phyloP scores from a whole-genome alignment of 2,888 invertebrate species.

The Erpobdella octoculata region DNA sequence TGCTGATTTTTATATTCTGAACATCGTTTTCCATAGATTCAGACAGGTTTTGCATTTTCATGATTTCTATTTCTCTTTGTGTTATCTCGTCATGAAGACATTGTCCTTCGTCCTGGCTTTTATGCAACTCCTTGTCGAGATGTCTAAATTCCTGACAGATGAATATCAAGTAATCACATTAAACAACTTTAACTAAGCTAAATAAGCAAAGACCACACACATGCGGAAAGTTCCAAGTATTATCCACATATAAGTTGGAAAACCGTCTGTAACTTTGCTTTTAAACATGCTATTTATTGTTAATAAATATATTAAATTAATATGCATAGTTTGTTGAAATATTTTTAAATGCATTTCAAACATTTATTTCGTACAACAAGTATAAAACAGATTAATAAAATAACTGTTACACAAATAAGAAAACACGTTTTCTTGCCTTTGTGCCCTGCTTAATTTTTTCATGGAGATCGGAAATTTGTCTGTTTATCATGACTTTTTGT shows the following conservation, averaged over 20 bases:
- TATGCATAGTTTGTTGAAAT: too few relatives aligned
- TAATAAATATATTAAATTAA: too few relatives aligned
- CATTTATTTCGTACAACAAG: too few relatives aligned
- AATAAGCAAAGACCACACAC: too few relatives aligned
- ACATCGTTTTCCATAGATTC: slow-evolving; percentile 11
- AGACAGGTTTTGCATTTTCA: neutral
- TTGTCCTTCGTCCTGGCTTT: neutral
- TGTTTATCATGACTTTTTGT: slow-evolving; percentile 7
- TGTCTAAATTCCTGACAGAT: slow-evolving; percentile 10
- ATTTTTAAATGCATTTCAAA: too few relatives aligned
- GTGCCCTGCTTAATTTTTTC: slow-evolving; percentile 1
- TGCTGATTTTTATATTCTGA: neutral
- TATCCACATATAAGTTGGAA: too few relatives aligned
- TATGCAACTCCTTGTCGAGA: neutral
- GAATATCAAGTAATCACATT: too few relatives aligned
- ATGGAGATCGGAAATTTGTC: neutral
- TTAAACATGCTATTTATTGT: too few relatives aligned
- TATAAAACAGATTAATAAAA: too few relatives aligned
- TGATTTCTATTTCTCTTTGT: slow-evolving; percentile 9
- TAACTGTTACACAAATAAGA: neutral
- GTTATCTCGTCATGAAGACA: neutral
- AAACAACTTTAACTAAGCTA: too few relatives aligned
- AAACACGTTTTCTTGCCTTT: neutral
- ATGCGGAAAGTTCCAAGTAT: too few relatives aligned
- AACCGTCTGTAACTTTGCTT: too few relatives aligned